phyloP scores from a whole-genome alignment of 1,140 invertebrate species.

The Cydia strobilella region DNA sequence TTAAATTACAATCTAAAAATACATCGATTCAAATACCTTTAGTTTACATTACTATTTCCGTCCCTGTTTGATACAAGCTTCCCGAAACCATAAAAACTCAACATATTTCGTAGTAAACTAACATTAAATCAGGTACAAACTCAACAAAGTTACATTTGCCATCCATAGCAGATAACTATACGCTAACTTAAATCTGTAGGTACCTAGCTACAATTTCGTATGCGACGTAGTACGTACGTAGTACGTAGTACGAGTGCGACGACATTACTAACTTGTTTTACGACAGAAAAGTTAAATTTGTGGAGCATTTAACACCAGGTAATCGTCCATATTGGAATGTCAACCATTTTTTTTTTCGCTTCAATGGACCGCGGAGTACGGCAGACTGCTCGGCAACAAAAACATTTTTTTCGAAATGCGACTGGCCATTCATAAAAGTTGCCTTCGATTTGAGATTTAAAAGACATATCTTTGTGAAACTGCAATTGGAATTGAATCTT shows the following conservation, averaged over 20 bases:
- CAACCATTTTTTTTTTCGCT: constrained; percentile 54
- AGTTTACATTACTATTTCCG: constrained; percentile 28
- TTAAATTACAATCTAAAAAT: not conserved
- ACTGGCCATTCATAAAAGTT: constrained; percentile 58
- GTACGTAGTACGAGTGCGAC: too few species aligned
- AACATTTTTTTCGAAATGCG: constrained; percentile 50
- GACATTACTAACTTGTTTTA: not conserved
- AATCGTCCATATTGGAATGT: constrained; percentile 48
- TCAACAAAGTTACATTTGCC: constrained; percentile 2
- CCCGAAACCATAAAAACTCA: constrained; percentile 30
- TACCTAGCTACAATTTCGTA: not conserved
- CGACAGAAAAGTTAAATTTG: constrained; percentile 18
- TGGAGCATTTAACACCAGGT: constrained; percentile 37
- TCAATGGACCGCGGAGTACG: constrained; percentile 64
- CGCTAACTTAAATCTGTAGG: not conserved
- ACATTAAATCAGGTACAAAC: constrained; percentile 31
- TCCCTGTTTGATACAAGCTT: constrained; percentile 27
- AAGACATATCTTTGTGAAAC: constrained; percentile 1
- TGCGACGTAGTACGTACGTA: too few species aligned
- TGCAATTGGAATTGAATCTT: constrained; percentile 9
- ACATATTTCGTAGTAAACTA: constrained; percentile 25
- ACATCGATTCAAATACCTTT: constrained; percentile 13
- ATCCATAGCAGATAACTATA: not conserved
- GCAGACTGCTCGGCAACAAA: constrained; percentile 65
- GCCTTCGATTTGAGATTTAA: constrained; percentile 29